phyloP scores from a whole-genome alignment of 2,113 vertebrate species.

The Melanocharis versteri region DNA sequence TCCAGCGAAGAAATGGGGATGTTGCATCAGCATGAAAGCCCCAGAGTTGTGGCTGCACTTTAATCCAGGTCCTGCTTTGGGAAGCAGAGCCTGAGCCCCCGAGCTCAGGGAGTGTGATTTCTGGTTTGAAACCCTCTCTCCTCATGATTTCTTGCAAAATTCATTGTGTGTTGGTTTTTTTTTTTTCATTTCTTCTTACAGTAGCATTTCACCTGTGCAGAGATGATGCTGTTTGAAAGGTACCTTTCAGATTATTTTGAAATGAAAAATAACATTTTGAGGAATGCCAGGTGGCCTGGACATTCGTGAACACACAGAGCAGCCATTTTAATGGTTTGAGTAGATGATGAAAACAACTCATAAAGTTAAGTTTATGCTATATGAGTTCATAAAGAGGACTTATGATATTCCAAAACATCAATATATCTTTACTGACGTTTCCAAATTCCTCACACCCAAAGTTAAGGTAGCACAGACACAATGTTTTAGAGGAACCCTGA shows the following conservation, averaged over 20 bases:
- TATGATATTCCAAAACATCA: background rate
- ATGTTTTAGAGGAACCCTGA: background rate
- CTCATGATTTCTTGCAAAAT: background rate
- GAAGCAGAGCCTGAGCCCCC: background rate
- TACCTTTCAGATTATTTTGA: background rate
- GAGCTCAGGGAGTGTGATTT: background rate
- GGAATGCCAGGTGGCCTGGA: background rate
- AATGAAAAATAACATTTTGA: background rate
- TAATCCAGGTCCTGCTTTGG: background rate
- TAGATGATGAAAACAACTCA: background rate
- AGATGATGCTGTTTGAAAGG: background rate
- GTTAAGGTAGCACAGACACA: background rate
- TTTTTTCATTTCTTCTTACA: background rate
- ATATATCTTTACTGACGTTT: background rate
- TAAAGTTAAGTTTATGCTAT: background rate
- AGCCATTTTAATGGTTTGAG: background rate
- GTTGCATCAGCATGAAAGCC: background rate
- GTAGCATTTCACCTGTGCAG: background rate
- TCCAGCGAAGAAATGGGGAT: background rate
- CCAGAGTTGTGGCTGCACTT: background rate
- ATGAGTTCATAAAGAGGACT: background rate
- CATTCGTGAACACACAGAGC: background rate
- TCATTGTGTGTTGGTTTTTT: no score
- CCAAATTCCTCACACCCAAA: background rate
- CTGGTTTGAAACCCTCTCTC: background rate